Base-by-base conservation (phyloP, 2,888 invertebrate species). In the Himalopsyche tibetana region DNA sequence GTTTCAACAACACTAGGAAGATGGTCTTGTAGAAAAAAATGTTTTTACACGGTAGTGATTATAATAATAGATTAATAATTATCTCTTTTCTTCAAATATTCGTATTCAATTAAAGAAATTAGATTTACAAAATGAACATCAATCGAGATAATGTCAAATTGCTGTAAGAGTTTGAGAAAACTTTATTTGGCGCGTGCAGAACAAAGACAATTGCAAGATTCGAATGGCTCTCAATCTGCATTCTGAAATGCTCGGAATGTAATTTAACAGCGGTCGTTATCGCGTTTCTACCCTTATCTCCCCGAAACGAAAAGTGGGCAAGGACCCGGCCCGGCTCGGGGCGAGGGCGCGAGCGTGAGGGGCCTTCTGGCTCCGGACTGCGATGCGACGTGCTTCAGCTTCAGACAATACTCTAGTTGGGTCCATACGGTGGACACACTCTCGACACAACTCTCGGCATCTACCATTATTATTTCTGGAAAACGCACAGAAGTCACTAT, bases 231-330 rank as follows among this genome's bases (percentile, higher is more conserved):
- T 88, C 88, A 88, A 88, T 88, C 88, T 88, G 88, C 87, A 87
- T 88, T 88, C 87, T 86, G 87, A 86, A 88, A 88, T 86, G 87
- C 85, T 85, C 83, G 86, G 88, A 88, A 88, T 88, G 88, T 88
- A 88, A 88, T 88, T 88, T 88, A 86, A 87, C 88, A 88, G 86
- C 84, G 84, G 88, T 87, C 87, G 86, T 88, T 87, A 88, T 88
- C 87, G 87, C 55, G 63, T 63, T 63, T 63, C 63, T 63, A 63
- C 63, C 63, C 63, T 63, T 63, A 63, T 63, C 63, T 63, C 63
- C 63, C 63, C 63, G 63, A 63, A 63, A 63, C 63, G 63, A 63
- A 63, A 63, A 63, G 63, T 63, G 63, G 28, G 63, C 19, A 28
- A n/a, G 63, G 28, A 63, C 63, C 51, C 8, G 19, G 63, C 63